These are phyloP conservation scores for Adelphocoris suturalis DNA, from an alignment of 2,888 invertebrate species.

Conservation along the genomic window DNA sequence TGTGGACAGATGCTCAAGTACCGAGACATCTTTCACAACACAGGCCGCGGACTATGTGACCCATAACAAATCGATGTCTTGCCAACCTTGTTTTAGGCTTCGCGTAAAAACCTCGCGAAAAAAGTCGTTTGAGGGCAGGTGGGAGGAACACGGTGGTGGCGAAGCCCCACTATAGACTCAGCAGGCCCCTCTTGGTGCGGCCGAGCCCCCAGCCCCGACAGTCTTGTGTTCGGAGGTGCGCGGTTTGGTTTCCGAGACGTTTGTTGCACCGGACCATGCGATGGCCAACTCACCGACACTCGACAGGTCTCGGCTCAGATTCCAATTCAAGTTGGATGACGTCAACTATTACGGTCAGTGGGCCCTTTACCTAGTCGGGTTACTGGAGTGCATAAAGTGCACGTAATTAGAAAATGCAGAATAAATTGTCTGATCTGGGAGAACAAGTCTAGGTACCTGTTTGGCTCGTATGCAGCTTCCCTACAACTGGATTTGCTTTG, in stretches of 20 bases:
- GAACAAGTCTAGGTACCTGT: too few relatives aligned
- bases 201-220: conserved; percentile 31
- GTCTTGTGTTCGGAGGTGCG: conserved; percentile 62
- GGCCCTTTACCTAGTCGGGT: conserved; percentile 1
- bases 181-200: conserved; percentile 14
- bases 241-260: conserved; percentile 37
- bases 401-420: too few relatives aligned
- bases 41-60: not conserved
- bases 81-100: conserved; percentile 20
- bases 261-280: conserved; percentile 57
- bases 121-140: conserved; percentile 36
- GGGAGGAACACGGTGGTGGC: conserved; percentile 12
- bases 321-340: conserved; percentile 69
- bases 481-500: too few relatives aligned
- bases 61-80: conserved; percentile 29
- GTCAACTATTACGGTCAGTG: conserved; percentile 70
- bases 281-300: conserved; percentile 69
- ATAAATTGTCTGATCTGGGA: too few relatives aligned
- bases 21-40: conserved; percentile 19
- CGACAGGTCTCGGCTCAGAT: conserved; percentile 68
- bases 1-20: not conserved
- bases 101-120: conserved; percentile 1
- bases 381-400: not conserved
- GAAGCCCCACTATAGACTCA: conserved; percentile 38
- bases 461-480: too few relatives aligned